Evolutionary conservation across 2,113 vertebrate genomes (phyloP), one percentile per base, ranked within the genome.

Genomic region (Calyptomena viridis): DNA sequence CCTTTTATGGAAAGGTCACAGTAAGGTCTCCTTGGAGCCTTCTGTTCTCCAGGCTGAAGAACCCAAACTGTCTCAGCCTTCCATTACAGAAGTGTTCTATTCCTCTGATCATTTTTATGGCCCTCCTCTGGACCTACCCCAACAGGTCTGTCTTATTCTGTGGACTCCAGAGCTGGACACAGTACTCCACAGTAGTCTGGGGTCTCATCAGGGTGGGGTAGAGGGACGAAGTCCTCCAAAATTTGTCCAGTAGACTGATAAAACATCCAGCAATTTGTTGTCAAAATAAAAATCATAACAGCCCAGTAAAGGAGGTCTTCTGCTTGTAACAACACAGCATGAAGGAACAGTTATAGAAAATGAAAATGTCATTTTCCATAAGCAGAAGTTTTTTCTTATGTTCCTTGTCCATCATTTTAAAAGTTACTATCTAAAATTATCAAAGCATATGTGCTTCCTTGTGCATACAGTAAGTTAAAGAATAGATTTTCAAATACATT

Each of bases 11-110:
- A 24, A 10, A 66, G 30, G 21, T 2, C 18, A 6, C 17, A 22
- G 4, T 49, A 20, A 67, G 5, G 0, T 72, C 42, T 87, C 15
- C 4, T 9, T 0, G 1, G 2, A 63, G 22, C 16, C 6, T 37
- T 55, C 21, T 49, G 8, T 40, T 63, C 58, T 63, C 28, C 24
- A 53, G 27, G 21, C 7, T 72, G 31, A 92, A 27, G 46, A 86
- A 17, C 6, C 10, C n/a, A 35, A 30, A 15, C 13, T 30, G 5
- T 47, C 13, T 66, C 46, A 81, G 12, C 16, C 14, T 69, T 8
- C 40, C 17, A 5, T n/a, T 16, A 14, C 1, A 55, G 16, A 2
- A 90, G 18, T 68, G 10, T 0, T 52, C 50, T 40, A 39, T 4
- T 33, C 16, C 24, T 31, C 33, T 64, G 11, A 55, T 37, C 4